Evolutionary conservation across 2,888 invertebrate species (phyloP).

Genomic region (Epistrophella euchroma): DNA sequence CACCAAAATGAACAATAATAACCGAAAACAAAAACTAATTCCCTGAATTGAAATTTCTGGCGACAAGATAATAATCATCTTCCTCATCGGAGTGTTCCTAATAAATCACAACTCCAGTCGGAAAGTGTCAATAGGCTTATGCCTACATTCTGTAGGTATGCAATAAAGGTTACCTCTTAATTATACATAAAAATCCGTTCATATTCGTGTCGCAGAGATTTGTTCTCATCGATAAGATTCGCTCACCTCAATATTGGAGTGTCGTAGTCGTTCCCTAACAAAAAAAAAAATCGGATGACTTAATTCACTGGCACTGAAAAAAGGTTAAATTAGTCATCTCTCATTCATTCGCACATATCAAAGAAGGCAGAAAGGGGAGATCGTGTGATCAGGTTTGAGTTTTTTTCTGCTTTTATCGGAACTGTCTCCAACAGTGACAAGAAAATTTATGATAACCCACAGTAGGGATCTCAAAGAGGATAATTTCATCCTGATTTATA

Average conservation of each 20-base stretch:
- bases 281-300: constrained; percentile 42
- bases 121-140: constrained; percentile 32
- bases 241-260: neutral
- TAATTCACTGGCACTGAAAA: constrained; percentile 39
- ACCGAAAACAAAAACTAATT: constrained; percentile 6
- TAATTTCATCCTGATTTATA: constrained; percentile 65
- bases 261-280: neutral
- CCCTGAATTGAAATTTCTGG: neutral
- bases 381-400: constrained; percentile 29
- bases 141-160: too few species aligned
- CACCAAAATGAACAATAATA: neutral
- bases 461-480: constrained; percentile 35
- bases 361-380: neutral
- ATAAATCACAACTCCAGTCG: constrained; percentile 54
- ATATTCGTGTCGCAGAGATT: constrained; percentile 53
- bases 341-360: constrained; percentile 6
- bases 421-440: constrained; percentile 14
- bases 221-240: constrained; percentile 56
- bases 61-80: constrained; percentile 26
- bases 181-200: constrained; percentile 44
- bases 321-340: constrained; percentile 62
- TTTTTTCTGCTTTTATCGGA: constrained; percentile 11
- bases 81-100: constrained; percentile 25
- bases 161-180: constrained; percentile 54
- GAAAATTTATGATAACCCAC: constrained; percentile 49